A percentile compares a stretch with the other conserved stretches of the same genome.
Conservation (phyloP, 2,113 vertebrate species). For the Buteo buteo region DNA sequence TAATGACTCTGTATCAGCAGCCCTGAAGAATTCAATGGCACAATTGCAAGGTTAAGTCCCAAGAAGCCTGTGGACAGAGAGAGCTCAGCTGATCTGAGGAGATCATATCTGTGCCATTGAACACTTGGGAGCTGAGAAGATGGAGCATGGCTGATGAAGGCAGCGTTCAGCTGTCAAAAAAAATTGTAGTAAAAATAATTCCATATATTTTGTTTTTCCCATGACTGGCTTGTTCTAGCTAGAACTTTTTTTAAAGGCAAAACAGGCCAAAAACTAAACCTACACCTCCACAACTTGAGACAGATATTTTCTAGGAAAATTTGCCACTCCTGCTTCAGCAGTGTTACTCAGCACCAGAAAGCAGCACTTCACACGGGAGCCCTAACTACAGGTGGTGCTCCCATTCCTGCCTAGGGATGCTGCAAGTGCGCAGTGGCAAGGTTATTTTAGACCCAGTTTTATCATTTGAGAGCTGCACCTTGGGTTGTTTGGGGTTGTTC, state of each 20-base stretch:
- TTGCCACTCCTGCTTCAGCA: not conserved
- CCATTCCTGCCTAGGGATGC: not conserved
- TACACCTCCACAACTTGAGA: not conserved
- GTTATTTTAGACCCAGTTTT: not conserved
- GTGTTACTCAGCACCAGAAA: not conserved
- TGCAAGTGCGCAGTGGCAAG: not conserved
- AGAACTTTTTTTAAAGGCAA: not conserved
- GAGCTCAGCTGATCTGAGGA: not conserved
- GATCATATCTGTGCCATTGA: not conserved
- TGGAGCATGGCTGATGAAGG: not conserved
- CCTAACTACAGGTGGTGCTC: not conserved
- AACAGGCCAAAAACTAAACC: not conserved
- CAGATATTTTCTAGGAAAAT: not conserved
- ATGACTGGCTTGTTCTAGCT: not conserved
- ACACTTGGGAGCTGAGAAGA: not conserved
- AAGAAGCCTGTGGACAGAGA: not conserved
- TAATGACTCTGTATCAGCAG: not conserved
- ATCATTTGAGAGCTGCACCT: not conserved
- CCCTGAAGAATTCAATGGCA: not conserved
- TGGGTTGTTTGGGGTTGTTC: not conserved
- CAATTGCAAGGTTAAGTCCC: not conserved
- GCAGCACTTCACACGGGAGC: not conserved
- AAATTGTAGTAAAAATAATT: not conserved
- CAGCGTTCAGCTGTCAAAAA: not conserved
- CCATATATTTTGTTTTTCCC: not conserved